A percentile compares a stretch with the other conserved stretches of the same genome.
phyloP scores from a whole-genome alignment of 2,797 vertebrate genomes.

The Manis crassicaudata region DNA sequence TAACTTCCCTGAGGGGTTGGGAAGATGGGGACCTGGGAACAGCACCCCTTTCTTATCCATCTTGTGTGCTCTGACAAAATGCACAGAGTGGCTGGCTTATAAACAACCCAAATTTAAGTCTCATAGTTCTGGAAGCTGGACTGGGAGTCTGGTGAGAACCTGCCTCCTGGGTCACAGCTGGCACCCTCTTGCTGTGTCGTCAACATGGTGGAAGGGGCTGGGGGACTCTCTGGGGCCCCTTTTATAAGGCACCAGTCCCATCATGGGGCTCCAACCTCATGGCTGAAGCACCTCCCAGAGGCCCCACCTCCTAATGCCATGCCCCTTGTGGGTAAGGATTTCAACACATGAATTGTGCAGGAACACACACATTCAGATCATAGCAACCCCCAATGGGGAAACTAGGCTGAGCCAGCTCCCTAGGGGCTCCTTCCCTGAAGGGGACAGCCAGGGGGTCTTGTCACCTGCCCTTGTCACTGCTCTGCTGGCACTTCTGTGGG shows the following conservation, averaged over 20 bases:
- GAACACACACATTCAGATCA: background rate
- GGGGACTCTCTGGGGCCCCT: background rate
- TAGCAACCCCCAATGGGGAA: too few species aligned
- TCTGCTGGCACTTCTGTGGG: too few species aligned
- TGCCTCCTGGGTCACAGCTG: fast-evolving
- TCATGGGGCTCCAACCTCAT: fast-evolving
- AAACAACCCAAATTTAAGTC: background rate
- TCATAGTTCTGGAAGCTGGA: background rate
- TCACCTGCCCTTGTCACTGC: background rate
- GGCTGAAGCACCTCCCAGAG: background rate
- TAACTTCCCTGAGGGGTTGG: background rate
- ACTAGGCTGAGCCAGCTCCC: background rate
- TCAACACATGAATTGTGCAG: background rate
- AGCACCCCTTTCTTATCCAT: background rate
- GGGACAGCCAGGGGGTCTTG: background rate
- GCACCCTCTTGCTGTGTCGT: fast-evolving
- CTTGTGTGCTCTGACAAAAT: fast-evolving
- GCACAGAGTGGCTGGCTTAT: too few species aligned
- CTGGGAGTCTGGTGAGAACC: too few species aligned
- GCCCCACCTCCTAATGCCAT: background rate
- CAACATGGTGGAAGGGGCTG: fast-evolving
- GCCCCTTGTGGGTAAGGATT: background rate
- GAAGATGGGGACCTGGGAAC: background rate
- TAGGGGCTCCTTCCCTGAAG: background rate
- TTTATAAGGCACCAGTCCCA: fast-evolving